phyloP scores from a whole-genome alignment of 2,797 vertebrate species.

The Bradypodion ventrale region DNA sequence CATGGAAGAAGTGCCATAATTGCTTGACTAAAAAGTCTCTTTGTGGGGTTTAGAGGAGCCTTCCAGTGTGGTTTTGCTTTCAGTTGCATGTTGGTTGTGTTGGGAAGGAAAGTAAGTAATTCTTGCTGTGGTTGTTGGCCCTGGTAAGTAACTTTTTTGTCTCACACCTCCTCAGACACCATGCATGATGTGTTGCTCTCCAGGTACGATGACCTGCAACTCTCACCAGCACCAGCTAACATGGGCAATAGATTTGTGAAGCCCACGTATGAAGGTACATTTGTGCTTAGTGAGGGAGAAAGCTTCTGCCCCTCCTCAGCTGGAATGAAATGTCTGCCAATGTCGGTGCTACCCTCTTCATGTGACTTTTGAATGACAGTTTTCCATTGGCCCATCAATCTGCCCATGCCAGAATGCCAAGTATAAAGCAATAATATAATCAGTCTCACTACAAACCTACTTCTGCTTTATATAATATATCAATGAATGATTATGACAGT shows the following conservation, averaged over 20 bases:
- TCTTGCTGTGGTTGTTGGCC: not conserved
- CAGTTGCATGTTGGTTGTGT: not conserved
- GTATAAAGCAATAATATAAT: not conserved
- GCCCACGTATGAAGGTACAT: not conserved
- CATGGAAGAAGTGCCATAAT: too few relatives aligned
- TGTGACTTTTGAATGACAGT: not conserved
- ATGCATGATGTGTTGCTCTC: not conserved
- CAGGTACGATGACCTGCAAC: not conserved
- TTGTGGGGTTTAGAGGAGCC: not conserved
- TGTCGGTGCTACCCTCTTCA: not conserved
- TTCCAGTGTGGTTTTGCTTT: not conserved
- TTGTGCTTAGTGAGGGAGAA: too few relatives aligned
- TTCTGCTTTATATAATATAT: not conserved
- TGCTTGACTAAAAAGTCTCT: not conserved
- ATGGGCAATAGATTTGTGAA: not conserved
- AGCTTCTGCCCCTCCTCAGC: not conserved
- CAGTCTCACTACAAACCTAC: not conserved
- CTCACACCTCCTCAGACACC: not conserved
- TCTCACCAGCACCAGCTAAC: not conserved
- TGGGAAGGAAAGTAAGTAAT: not conserved
- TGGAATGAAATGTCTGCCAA: not conserved
- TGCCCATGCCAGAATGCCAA: not conserved
- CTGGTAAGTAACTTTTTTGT: not conserved
- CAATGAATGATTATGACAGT: too few relatives aligned
- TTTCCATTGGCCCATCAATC: too few relatives aligned